phyloP scores from a whole-genome alignment of 2,797 vertebrate genomes.

The Danio aesculapii region DNA sequence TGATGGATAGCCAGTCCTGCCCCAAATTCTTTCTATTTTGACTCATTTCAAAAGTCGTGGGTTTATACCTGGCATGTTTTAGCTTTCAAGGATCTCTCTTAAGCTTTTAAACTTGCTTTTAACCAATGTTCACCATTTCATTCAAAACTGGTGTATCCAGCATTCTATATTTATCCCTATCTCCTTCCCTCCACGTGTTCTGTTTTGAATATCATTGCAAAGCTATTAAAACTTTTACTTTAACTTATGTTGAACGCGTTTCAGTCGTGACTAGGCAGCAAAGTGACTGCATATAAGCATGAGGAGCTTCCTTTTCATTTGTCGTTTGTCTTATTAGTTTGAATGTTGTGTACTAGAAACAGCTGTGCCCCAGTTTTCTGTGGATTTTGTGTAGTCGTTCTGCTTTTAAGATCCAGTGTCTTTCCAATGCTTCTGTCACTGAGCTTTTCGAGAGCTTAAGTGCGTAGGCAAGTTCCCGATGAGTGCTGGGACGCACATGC shows the following conservation, averaged over 20 bases:
- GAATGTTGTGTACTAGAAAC: background rate
- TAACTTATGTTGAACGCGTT: background rate
- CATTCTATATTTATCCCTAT: slow-evolving; percentile 23
- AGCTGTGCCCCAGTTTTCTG: background rate
- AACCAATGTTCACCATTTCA: background rate
- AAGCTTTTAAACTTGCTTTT: background rate
- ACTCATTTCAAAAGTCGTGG: background rate
- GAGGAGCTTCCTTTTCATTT: background rate
- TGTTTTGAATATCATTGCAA: slow-evolving; percentile 33
- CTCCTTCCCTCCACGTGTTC: slow-evolving; percentile 11
- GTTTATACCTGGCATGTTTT: background rate
- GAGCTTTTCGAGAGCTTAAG: slow-evolving; percentile 31
- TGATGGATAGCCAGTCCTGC: background rate
- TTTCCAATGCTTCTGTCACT: background rate
- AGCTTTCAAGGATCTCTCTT: background rate
- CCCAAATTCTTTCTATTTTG: background rate
- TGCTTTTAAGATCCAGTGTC: slow-evolving; percentile 1
- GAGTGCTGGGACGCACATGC: slow-evolving; percentile 20
- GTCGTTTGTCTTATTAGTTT: background rate
- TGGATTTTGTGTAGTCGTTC: background rate
- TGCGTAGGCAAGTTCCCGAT: slow-evolving; percentile 24
- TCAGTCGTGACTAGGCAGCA: background rate
- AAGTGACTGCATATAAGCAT: background rate
- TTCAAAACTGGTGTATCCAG: too few relatives aligned
- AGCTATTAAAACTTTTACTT: slow-evolving; percentile 4